Percentiles rank a stretch among this genome's conserved stretches.
Conservation (phyloP, 2,113 vertebrate genomes). For the Limanda limanda region DNA sequence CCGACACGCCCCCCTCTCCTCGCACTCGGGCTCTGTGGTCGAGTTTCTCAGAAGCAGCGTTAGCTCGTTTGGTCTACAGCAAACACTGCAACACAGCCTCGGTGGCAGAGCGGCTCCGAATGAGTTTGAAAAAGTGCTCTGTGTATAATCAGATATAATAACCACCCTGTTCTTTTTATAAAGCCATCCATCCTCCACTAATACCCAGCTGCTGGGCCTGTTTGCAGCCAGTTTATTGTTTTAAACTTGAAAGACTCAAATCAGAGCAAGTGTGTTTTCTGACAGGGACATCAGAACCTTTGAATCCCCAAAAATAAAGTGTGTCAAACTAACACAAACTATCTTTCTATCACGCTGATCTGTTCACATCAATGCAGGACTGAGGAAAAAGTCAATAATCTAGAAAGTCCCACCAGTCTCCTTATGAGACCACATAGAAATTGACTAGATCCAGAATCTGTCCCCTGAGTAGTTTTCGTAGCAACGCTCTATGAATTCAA, state of each 20-base stretch:
- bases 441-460: too few species aligned
- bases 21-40: slow-evolving; percentile 33
- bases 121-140: slow-evolving; percentile 21
- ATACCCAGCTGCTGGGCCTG: slow-evolving; percentile 36
- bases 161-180: slow-evolving; percentile 34
- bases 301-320: background rate
- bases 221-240: slow-evolving; percentile 45
- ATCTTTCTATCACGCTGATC: slow-evolving; percentile 32
- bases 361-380: too few species aligned
- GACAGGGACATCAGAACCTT: background rate
- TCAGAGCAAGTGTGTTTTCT: background rate
- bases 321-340: background rate
- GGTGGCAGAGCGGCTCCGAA: background rate
- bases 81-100: slow-evolving; percentile 26
- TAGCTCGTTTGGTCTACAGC: slow-evolving; percentile 17
- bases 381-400: too few species aligned
- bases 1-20: slow-evolving; percentile 38
- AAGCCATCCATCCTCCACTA: slow-evolving; percentile 19
- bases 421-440: too few species aligned
- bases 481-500: too few species aligned
- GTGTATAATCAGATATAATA: slow-evolving; percentile 61
- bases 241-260: slow-evolving; percentile 4
- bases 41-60: slow-evolving; percentile 58
- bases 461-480: too few species aligned
- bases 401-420: too few species aligned